These are phyloP conservation scores for Steatocranus sp. DNA, from an alignment of 2,797 vertebrate species.

Conservation along the genomic window DNA sequence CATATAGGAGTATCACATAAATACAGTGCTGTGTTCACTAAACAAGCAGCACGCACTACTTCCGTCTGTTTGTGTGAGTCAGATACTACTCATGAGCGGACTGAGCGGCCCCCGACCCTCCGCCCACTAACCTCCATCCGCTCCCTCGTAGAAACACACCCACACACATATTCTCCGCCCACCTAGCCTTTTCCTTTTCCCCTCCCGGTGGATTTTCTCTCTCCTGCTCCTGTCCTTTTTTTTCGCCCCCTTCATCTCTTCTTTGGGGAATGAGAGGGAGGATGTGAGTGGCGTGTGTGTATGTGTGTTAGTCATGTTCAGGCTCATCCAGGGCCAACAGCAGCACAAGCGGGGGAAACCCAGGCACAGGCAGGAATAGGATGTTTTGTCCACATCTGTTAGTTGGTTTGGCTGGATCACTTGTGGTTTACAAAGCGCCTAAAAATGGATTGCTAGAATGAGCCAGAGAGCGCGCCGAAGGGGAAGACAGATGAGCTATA, in stretches of 20 bases:
- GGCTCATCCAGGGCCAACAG: conserved; percentile 63
- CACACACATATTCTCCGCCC: conserved; percentile 66
- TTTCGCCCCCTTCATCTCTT: neutral
- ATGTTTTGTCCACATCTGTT: conserved; percentile 72
- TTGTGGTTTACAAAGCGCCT: conserved; percentile 54
- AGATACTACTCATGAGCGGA: conserved; percentile 71
- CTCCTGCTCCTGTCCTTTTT: conserved; percentile 6
- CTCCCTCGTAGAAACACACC: conserved; percentile 62
- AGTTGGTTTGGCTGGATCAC: conserved; percentile 59
- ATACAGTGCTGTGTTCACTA: conserved; percentile 57
- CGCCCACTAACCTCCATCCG: conserved; percentile 68
- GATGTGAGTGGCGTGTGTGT: conserved; percentile 49
- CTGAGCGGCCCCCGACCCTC: conserved; percentile 60
- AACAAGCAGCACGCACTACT: conserved; percentile 65
- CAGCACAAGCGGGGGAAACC: conserved; percentile 68
- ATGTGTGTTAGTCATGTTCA: conserved; percentile 71
- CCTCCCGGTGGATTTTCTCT: conserved; percentile 40
- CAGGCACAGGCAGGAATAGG: conserved; percentile 62
- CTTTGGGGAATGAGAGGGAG: conserved; percentile 22
- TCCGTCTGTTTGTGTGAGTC: conserved; percentile 78
- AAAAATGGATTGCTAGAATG: conserved; percentile 63
- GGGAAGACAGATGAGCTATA: conserved; percentile 47
- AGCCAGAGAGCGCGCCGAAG: conserved; percentile 34
- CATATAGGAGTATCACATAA: conserved; percentile 54
- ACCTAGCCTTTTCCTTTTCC: conserved; percentile 53